Evolutionary conservation across 1,140 invertebrate species (phyloP).

Genomic region (Sycophaga agraensis): DNA sequence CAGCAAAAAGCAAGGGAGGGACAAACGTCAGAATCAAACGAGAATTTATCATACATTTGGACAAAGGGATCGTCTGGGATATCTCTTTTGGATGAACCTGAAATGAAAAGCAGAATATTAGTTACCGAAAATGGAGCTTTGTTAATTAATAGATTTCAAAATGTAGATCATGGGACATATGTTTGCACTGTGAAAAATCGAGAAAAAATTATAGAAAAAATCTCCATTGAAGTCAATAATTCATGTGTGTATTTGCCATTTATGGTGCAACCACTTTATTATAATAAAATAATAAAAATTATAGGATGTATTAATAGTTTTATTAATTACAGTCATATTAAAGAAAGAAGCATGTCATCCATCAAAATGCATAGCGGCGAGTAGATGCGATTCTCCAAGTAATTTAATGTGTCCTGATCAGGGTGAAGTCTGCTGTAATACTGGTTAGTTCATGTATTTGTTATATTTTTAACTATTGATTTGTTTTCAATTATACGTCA

Average conservation of each 20-base stretch:
- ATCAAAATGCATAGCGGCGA: conserved; percentile 36
- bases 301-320: too few relatives aligned
- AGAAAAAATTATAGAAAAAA: background rate
- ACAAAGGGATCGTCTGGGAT: too few relatives aligned
- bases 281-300: too few relatives aligned
- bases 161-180: conserved; percentile 10
- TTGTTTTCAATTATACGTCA: too few relatives aligned
- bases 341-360: conserved; percentile 32
- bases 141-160: conserved; percentile 3
- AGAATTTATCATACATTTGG: conserved; percentile 3
- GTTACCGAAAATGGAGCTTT: background rate
- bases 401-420: conserved; percentile 3
- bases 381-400: conserved; percentile 23
- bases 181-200: background rate
- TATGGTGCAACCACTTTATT: too few relatives aligned
- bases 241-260: too few relatives aligned
- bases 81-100: too few relatives aligned
- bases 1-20: too few relatives aligned
- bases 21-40: too few relatives aligned
- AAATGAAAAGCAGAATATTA: background rate
- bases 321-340: too few relatives aligned
- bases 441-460: conserved; percentile 37
- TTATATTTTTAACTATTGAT: too few relatives aligned
- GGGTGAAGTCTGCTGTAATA: conserved; percentile 37
- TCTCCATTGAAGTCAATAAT: background rate